Percentiles rank a stretch among this genome's conserved stretches.
Evolutionary conservation across 2,113 vertebrate genomes (phyloP).

Genomic region (Neotragus pygmaeus): DNA sequence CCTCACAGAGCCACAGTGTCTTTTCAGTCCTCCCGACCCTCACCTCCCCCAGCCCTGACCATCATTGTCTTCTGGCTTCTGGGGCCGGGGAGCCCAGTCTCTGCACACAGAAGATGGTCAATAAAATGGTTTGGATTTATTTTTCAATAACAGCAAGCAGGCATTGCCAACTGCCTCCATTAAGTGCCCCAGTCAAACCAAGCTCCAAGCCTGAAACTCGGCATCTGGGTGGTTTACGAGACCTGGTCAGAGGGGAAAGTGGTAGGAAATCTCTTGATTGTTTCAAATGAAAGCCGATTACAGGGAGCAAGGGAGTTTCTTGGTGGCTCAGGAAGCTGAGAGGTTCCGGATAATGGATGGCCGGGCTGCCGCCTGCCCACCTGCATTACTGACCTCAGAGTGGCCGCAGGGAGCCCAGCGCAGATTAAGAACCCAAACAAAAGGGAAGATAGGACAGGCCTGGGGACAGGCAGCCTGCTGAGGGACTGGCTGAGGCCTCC

Average conservation of each 20-base stretch:
- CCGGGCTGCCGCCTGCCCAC: neutral
- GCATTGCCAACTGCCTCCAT: neutral
- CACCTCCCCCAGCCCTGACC: neutral
- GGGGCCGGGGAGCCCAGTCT: rapidly evolving
- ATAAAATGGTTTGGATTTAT: slow-evolving; percentile 22
- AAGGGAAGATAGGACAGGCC: slow-evolving; percentile 58
- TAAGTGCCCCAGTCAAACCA: slow-evolving; percentile 18
- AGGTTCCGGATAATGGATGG: slow-evolving; percentile 14
- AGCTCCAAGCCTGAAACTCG: slow-evolving; percentile 12
- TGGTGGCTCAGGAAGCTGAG: slow-evolving; percentile 14
- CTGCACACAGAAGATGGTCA: neutral
- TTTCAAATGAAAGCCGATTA: slow-evolving; percentile 59
- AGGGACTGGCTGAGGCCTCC: slow-evolving; percentile 60
- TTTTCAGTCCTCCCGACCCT: neutral
- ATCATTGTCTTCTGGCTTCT: neutral
- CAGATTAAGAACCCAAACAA: slow-evolving; percentile 73
- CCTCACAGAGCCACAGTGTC: neutral
- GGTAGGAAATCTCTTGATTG: slow-evolving; percentile 57
- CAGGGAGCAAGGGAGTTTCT: slow-evolving; percentile 52
- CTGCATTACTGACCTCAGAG: neutral
- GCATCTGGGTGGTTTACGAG: slow-evolving; percentile 44
- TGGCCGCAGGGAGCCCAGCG: slow-evolving; percentile 31
- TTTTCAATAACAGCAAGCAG: slow-evolving; percentile 34
- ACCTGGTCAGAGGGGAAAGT: slow-evolving; percentile 43
- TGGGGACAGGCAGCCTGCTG: slow-evolving; percentile 63